phyloP scores from a whole-genome alignment of 2,113 vertebrate genomes.

The Synodontis membranacea region DNA sequence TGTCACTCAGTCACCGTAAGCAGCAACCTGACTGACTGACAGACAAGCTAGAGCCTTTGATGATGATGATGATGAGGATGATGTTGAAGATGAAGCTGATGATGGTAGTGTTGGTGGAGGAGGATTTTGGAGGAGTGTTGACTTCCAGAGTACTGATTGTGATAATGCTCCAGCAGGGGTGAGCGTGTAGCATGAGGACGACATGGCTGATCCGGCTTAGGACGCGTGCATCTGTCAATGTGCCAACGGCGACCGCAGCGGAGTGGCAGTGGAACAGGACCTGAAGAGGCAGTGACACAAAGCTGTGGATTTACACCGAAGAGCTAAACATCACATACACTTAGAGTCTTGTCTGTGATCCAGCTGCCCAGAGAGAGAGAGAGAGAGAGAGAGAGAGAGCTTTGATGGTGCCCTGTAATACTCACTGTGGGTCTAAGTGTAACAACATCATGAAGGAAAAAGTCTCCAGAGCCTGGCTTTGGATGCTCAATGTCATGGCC shows the following conservation, averaged over 20 bases:
- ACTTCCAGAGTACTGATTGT: conserved; percentile 46
- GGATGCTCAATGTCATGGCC: conserved; percentile 46
- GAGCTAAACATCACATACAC: conserved; percentile 60
- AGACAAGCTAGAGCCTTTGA: conserved; percentile 70
- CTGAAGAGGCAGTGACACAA: conserved; percentile 70
- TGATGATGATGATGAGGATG: conserved; percentile 47
- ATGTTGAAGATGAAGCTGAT: conserved; percentile 9
- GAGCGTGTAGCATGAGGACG: conserved; percentile 39
- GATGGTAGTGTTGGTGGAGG: conserved; percentile 64
- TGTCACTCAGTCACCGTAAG: conserved; percentile 69
- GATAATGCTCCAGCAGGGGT: conserved; percentile 50
- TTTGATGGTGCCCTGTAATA: conserved; percentile 44
- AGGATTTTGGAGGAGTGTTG: conserved; percentile 29
- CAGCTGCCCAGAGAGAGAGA: conserved; percentile 39
- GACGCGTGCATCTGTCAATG: conserved; percentile 55
- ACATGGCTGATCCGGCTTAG: conserved; percentile 75
- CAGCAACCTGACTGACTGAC: conserved; percentile 75
- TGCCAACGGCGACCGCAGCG: conserved; percentile 58
- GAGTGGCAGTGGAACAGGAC: conserved; percentile 66
- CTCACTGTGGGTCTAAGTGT: conserved; percentile 47
- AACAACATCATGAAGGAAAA: conserved; percentile 41
- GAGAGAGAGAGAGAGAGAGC: conserved; percentile 31
- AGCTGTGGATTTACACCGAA: conserved; percentile 63
- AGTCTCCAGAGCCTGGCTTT: conserved; percentile 40
- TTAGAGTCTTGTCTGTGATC: conserved; percentile 35